Evolutionary conservation across 2,797 vertebrate species (phyloP).

Genomic region (Carapus acus): DNA sequence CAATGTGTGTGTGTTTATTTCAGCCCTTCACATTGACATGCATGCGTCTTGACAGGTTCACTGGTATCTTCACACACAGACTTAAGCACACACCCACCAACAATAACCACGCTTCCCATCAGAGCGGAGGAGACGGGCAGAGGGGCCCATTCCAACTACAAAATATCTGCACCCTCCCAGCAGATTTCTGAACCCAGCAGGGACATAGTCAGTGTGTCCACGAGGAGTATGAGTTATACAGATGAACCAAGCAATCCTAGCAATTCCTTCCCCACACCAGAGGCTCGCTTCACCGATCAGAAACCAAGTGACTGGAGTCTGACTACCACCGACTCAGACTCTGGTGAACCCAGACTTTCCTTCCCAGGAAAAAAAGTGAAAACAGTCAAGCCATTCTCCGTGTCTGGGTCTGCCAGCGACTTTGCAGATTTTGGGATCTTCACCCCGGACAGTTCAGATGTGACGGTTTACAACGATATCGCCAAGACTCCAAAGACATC

Average conservation of each 20-base stretch:
- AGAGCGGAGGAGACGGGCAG: conserved; percentile 27
- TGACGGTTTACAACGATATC: conserved; percentile 67
- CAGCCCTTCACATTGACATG: background rate
- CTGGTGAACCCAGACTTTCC: conserved; percentile 21
- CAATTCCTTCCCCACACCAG: conserved; percentile 52
- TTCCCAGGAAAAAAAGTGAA: conserved; percentile 37
- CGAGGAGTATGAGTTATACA: conserved; percentile 51
- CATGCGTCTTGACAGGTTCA: conserved; percentile 21
- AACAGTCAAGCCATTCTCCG: conserved; percentile 45
- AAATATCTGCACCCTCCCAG: background rate
- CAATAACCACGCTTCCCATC: conserved; percentile 12
- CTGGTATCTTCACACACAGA: conserved; percentile 18
- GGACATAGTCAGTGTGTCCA: conserved; percentile 2
- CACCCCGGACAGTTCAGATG: conserved; percentile 50
- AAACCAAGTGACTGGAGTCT: conserved; percentile 67
- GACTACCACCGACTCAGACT: conserved; percentile 46
- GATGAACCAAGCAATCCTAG: conserved; percentile 31
- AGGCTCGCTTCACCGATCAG: conserved; percentile 75
- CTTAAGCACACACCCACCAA: conserved; percentile 32
- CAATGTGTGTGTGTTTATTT: too few relatives aligned
- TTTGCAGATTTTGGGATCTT: conserved; percentile 43
- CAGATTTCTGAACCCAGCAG: conserved; percentile 24
- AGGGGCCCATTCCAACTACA: conserved; percentile 30
- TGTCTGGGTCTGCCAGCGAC: conserved; percentile 17
- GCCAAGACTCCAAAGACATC: conserved; percentile 30